phyloP scores from a whole-genome alignment of 2,797 vertebrate species.

The Setipinna tenuifilis region DNA sequence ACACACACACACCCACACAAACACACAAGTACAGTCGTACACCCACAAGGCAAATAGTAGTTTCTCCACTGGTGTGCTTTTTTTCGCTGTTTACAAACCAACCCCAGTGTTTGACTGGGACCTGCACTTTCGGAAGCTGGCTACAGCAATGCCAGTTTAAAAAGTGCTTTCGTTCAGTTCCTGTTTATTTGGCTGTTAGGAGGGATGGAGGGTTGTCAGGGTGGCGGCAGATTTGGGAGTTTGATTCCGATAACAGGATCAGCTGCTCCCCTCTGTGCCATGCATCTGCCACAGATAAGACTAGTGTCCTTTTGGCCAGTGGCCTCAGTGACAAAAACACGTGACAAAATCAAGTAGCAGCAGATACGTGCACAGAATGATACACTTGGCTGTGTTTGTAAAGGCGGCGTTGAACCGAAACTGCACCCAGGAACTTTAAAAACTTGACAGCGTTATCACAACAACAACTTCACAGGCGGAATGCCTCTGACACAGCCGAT shows the following conservation, averaged over 20 bases:
- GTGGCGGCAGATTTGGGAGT: not conserved
- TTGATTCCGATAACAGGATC: not conserved
- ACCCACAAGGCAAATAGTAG: slow-evolving; percentile 35
- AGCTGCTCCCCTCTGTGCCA: slow-evolving; percentile 21
- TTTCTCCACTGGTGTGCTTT: not conserved
- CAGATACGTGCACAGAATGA: slow-evolving; percentile 9
- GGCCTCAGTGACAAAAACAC: slow-evolving; percentile 25
- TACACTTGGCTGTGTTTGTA: not conserved
- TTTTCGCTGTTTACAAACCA: slow-evolving; percentile 34
- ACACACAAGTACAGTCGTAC: not conserved
- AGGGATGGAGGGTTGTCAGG: too few relatives aligned
- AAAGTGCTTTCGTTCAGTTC: not conserved
- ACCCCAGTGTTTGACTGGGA: slow-evolving; percentile 42
- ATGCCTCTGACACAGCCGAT: not conserved
- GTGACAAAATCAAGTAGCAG: not conserved
- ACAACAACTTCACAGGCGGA: not conserved
- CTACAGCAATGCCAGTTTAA: not conserved
- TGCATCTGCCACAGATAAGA: slow-evolving; percentile 23
- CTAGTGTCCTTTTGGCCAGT: slow-evolving; percentile 28
- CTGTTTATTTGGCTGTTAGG: not conserved
- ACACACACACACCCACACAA: slow-evolving; percentile 22
- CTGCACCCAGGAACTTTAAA: not conserved
- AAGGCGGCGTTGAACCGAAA: not conserved
- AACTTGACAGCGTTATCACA: not conserved
- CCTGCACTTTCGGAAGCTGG: not conserved